These are phyloP conservation scores for Drosophila athabasca DNA, from an alignment of 1,140 invertebrate species.

Conservation along the genomic window DNA sequence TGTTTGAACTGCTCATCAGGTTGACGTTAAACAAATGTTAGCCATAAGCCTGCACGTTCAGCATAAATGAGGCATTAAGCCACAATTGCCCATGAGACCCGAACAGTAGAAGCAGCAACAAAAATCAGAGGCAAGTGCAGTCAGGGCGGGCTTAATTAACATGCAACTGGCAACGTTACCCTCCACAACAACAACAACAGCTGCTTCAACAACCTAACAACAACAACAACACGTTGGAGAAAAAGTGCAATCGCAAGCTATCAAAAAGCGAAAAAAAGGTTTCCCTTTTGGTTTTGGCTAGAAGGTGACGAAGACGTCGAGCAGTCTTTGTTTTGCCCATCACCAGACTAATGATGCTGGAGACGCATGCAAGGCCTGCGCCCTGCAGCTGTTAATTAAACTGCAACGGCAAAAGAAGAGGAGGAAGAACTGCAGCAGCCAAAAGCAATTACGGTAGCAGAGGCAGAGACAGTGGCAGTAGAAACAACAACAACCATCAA, in stretches of 20 bases:
- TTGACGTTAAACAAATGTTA: constrained; percentile 74
- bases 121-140: constrained; percentile 57
- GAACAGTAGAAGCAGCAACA: constrained; percentile 31
- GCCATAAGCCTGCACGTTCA: constrained; percentile 60
- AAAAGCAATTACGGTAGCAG: no score
- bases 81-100: constrained; percentile 22
- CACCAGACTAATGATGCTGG: constrained; percentile 63
- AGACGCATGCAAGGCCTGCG: constrained; percentile 37
- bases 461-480: not conserved
- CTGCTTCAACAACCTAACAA: constrained; percentile 11
- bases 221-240: constrained; percentile 41
- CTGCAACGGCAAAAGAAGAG: constrained; percentile 1
- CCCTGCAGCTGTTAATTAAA: constrained; percentile 76
- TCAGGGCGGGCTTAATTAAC: constrained; percentile 79
- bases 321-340: constrained; percentile 60
- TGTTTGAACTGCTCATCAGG: constrained; percentile 73
- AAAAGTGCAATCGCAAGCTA: constrained; percentile 58
- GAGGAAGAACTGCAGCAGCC: no score
- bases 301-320: constrained; percentile 43
- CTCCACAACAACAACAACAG: constrained; percentile 43
- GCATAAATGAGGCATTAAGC: constrained; percentile 56
- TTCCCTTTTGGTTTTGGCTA: constrained; percentile 21
- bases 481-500: constrained; percentile 17
- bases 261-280: constrained; percentile 36
- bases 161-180: constrained; percentile 71